Base-by-base conservation (phyloP, 2,113 vertebrate genomes). In the Sapajus apella region DNA sequence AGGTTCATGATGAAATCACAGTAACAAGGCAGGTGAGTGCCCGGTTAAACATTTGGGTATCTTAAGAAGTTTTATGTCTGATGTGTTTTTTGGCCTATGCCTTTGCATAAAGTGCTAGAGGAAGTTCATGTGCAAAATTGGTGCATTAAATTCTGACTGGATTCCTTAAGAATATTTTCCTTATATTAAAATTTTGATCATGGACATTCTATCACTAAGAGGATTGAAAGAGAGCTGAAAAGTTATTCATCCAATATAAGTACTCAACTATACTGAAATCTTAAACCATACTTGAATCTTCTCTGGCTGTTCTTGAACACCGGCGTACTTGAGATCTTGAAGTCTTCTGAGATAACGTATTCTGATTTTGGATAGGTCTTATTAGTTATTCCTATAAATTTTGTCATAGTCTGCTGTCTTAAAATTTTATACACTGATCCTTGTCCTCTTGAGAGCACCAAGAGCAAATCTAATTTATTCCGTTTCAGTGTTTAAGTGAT, bases 21-120 rank as follows among this genome's bases (percentile, higher is more conserved):
- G 95, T 99, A 73, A 99, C 99, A 77, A 99, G 99, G 96, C 99
- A 99, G 99, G 99, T 99, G 82, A 98, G 98, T 97, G 6, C 55
- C 55, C 0, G 82, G 14, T 6, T 40, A 91, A 80, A 52, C n/a
- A 52, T 77, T 66, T 95, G 30, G 7, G 30, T 87, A 52, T 5
- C 4, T 9, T 83, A 47, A 61, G 32, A 72, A 73, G 20, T 84
- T 91, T 70, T 8, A 16, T 64, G 27, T 86, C 10, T 68, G 23
- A 18, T 58, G 2, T 52, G 2, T 37, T 45, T 61, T 87, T 91
- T 96, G 50, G n/a, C 17, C 0, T 95, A 30, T 4, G 2, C 2
- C 58, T 83, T 81, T 91, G 35, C 35, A 35, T 56, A 76, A 94
- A 13, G 20, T 66, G 14, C 35, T 9, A 25, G 70, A 23, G 20